Base-by-base conservation (phyloP, 2,797 vertebrate species). In the Syngnathus acus region DNA sequence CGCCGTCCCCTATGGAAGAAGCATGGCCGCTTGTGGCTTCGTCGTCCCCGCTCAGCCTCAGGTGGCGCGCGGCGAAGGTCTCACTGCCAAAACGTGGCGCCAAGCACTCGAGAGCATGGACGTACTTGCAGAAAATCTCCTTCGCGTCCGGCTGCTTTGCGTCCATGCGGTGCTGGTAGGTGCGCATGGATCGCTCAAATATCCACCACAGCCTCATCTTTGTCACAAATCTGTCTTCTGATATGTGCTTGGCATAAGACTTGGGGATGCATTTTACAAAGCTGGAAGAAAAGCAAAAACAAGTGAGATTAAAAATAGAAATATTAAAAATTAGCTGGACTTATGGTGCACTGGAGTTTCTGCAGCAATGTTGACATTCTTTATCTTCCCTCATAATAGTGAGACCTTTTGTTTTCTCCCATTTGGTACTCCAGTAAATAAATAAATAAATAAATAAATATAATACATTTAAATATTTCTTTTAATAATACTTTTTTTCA, bases 121-220 rank as follows among this genome's bases (percentile, higher is more conserved):
- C 75, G 83, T 98, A 98, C 63, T 95, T 98, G 64, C 91, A 93
- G 91, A 97, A 94, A 68, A 97, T 63, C 50, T 93, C 91, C 14
- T 92, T 91, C 4, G 66, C 23, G 2, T 90, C 88, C 26, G 96
- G 89, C 17, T 69, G 78, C 0, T 90, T 89, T 0, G 77, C 48
- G 0, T 86, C 74, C 65, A 93, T 86, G 0, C 91, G 93, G 76
- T 94, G 92, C 85, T 94, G 94, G 87, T 97, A 97, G 13, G 73
- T 88, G 11, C 60, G 85, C 62, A 97, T 86, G 65, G 96, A 98
- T 0, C 90, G 87, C 0, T 72, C 69, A 75, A 98, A 98, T 64
- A 95, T 91, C 0, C 75, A 85, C 0, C 73, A 85, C 71, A 97
- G 91, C 13, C 95, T 90, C 57, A 95, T 79, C 26, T 87, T 90